These are phyloP conservation scores for Agrotis exclamationis DNA, from an alignment of 2,888 invertebrate genomes.

Conservation along the genomic window DNA sequence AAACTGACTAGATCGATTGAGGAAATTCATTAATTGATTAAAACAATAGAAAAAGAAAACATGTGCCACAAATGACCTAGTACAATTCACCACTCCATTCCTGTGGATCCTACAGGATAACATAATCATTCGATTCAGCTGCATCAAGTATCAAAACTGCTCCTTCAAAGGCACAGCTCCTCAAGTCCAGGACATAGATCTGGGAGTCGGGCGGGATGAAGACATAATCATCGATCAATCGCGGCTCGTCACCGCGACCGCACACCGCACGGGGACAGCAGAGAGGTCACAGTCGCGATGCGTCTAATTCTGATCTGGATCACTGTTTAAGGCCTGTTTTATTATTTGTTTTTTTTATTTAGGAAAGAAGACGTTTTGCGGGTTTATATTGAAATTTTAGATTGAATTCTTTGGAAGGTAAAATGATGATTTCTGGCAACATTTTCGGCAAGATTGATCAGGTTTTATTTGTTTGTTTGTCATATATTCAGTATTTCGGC, in stretches of 20 bases:
- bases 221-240: slow-evolving; percentile 89
- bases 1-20: too few species aligned
- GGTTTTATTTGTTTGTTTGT: too few species aligned
- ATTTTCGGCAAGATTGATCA: background rate
- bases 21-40: too few species aligned
- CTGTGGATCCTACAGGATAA: too few species aligned
- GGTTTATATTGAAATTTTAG: background rate
- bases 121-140: background rate
- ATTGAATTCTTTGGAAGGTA: background rate
- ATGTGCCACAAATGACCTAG: too few species aligned
- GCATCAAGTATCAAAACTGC: slow-evolving; percentile 57
- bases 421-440: too few species aligned
- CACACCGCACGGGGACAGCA: slow-evolving; percentile 78
- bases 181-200: slow-evolving; percentile 64
- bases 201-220: slow-evolving; percentile 75
- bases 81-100: too few species aligned
- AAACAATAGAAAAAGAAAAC: too few species aligned
- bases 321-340: background rate
- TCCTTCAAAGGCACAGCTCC: slow-evolving; percentile 24
- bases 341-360: slow-evolving; percentile 7
- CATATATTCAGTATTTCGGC: too few species aligned
- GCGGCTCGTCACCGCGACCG: slow-evolving; percentile 83
- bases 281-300: slow-evolving; percentile 68
- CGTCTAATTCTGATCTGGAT: slow-evolving; percentile 48
- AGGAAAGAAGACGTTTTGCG: background rate